Conservation (phyloP, 2,888 invertebrate species). For the Epinotia ramella region DNA sequence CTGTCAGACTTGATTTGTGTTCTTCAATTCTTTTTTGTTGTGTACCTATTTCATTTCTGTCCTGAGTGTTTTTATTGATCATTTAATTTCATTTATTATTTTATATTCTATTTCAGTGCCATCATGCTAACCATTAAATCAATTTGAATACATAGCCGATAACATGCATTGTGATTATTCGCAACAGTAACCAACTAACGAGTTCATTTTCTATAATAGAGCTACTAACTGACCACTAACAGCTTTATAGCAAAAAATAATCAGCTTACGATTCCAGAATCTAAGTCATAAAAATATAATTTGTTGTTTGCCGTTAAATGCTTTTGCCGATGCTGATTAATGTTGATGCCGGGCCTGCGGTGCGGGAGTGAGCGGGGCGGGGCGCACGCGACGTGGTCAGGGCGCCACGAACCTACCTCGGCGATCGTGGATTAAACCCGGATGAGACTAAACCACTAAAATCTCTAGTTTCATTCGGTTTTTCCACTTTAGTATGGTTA, state of each 20-base stretch:
- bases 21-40: constrained; percentile 49
- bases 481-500: constrained; percentile 11
- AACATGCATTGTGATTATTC: constrained; percentile 31
- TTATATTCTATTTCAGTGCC: constrained; percentile 34
- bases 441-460: background rate
- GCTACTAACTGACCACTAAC: background rate
- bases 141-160: constrained; percentile 6
- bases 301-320: constrained; percentile 18
- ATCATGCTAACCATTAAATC: constrained; percentile 8
- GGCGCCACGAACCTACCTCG: constrained; percentile 74
- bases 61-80: background rate
- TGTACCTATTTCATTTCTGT: constrained; percentile 26
- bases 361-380: constrained; percentile 6
- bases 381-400: constrained; percentile 63
- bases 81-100: constrained; percentile 6
- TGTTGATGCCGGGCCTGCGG: constrained; percentile 15
- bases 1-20: constrained; percentile 52
- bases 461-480: constrained; percentile 17
- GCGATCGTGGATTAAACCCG: constrained; percentile 48
- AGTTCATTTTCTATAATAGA: constrained; percentile 16
- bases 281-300: background rate
- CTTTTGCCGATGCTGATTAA: constrained; percentile 15
- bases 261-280: background rate
- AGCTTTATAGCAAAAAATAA: background rate
- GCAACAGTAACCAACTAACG: constrained; percentile 14